Conservation (phyloP, 2,113 vertebrate species). For the Dendropsophus ebraccatus region DNA sequence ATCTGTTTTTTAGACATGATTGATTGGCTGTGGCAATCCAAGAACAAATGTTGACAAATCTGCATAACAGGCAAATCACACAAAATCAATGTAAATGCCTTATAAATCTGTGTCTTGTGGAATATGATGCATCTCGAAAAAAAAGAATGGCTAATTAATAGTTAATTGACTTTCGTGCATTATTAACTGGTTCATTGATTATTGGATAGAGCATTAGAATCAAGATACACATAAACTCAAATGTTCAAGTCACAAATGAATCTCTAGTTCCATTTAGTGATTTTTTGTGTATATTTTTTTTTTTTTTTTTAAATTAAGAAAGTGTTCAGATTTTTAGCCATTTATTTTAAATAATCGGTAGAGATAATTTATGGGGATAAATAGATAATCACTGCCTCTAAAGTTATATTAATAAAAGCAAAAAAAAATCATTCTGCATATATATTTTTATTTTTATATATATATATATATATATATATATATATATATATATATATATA, state of each 20-base stretch:
- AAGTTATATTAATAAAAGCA: neutral
- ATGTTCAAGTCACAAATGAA: neutral
- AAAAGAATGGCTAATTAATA: slow-evolving; percentile 15
- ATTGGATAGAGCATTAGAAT: neutral
- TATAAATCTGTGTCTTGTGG: neutral
- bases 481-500: too few species aligned
- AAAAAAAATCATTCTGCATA: too few species aligned
- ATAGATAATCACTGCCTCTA: neutral
- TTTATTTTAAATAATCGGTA: too few species aligned
- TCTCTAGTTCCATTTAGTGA: neutral
- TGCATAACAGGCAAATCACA: slow-evolving; percentile 32
- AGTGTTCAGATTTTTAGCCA: neutral
- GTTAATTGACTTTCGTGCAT: slow-evolving; percentile 22
- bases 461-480: too few species aligned
- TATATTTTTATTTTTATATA: neutral
- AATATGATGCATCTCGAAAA: neutral
- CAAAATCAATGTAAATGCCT: slow-evolving; percentile 37
- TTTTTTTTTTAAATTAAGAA: too few species aligned
- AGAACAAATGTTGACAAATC: slow-evolving; percentile 49
- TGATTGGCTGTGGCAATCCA: slow-evolving; percentile 37
- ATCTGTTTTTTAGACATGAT: slow-evolving; percentile 29
- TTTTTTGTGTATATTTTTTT: neutral
- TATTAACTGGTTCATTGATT: slow-evolving; percentile 44
- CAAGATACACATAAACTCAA: neutral
- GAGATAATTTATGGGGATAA: neutral